Base-by-base conservation (phyloP, 2,888 invertebrate genomes). In the Drosophila siamana region DNA sequence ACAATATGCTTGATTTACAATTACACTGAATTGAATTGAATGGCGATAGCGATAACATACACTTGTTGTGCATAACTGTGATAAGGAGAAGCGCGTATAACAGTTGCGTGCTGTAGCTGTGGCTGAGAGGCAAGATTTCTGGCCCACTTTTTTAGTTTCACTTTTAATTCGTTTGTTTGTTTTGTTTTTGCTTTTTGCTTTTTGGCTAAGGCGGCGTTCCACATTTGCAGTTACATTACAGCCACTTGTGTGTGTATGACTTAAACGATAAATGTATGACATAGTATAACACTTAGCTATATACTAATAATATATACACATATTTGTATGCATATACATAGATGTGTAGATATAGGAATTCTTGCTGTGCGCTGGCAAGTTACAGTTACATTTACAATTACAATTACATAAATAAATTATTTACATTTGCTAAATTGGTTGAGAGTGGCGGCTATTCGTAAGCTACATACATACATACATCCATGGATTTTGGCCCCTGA, bases 261-360 rank as follows among this genome's bases (percentile, higher is more conserved):
- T 62, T 67, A 56, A 24, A 15, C 7, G 11, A 2, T 48, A 50
- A 11, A 4, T 56, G 11, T 47, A 44, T 54, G 41, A 47, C 40
- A 33, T 61, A 40, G 50, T 65, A 70, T 66, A 74, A 75, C 77
- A 77, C 70, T 75, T 79, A 70, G 56, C 60, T 70, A 51, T 30
- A 30, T 33, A 41, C 41, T 66, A 64, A 47, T n/a, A n/a, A n/a
- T n/a, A n/a, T n/a, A n/a, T n/a, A 13, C 7, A 48, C 28, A 59
- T 15, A 57, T 54, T 43, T 38, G 16, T 52, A 36, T 33, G 13
- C 51, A 47, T 15, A 33, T 40, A 50, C 26, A 26, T 50, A 44
- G 33, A 28, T 56, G 41, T 36, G 3, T 44, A 55, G 26, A 30
- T 36, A 60, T 78, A 78, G 74, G 74, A 69, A 78, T 78, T 56